These are phyloP conservation scores for Venturia canescens DNA, from an alignment of 1,140 invertebrate species.

Conservation along the genomic window DNA sequence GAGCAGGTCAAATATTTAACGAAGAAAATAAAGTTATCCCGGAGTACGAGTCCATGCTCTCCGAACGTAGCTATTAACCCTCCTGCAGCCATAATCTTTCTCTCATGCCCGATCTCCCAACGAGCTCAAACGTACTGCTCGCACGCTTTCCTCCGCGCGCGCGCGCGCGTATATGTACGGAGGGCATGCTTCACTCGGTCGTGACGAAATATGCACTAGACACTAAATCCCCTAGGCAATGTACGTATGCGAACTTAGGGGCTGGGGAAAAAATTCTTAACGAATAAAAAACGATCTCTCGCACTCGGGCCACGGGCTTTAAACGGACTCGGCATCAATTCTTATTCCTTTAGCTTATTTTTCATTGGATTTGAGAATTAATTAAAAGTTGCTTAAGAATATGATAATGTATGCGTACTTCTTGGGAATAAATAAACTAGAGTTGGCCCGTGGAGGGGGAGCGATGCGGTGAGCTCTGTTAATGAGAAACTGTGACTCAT, in stretches of 20 bases:
- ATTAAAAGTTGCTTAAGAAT: no score
- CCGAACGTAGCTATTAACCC: slow-evolving; percentile 34
- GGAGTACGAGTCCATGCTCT: not conserved
- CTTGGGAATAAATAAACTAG: no score
- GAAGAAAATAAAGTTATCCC: slow-evolving; percentile 41
- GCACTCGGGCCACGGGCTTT: not conserved
- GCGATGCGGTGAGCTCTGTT: no score
- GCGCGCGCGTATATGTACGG: slow-evolving; percentile 6
- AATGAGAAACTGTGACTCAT: no score
- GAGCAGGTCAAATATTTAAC: slow-evolving; percentile 43
- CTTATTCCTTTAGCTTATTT: no score
- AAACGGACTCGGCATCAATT: no score
- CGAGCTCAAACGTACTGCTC: not conserved
- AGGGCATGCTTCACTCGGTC: slow-evolving; percentile 22
- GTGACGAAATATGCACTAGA: slow-evolving; percentile 21
- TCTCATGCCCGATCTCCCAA: not conserved
- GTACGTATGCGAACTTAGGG: not conserved
- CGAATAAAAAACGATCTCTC: not conserved
- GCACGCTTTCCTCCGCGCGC: not conserved
- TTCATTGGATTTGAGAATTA: no score
- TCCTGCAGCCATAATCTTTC: not conserved
- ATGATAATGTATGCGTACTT: no score
- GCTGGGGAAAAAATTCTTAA: not conserved
- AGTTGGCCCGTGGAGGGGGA: no score
- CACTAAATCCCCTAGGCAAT: not conserved